Evolutionary conservation across 2,113 vertebrate species (phyloP).

Genomic region (Oxygymnocypris stewartii): DNA sequence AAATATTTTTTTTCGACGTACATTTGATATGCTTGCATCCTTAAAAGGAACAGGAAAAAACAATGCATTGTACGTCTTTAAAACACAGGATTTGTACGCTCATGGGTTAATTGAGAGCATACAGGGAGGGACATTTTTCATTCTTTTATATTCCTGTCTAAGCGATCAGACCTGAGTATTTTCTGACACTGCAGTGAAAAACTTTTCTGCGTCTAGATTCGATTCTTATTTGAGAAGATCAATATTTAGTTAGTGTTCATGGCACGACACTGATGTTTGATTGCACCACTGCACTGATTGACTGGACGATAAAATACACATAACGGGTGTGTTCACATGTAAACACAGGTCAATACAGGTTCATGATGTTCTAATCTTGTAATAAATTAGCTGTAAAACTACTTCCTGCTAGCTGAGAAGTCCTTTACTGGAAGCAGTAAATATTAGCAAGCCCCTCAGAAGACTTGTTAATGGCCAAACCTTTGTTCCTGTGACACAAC

Average conservation of each 20-base stretch:
- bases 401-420: not conserved
- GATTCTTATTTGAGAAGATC: not conserved
- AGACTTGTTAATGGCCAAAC: not conserved
- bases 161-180: no score
- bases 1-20: no score
- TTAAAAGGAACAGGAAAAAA: no score
- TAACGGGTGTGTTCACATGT: not conserved
- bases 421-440: constrained; percentile 30
- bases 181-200: no score
- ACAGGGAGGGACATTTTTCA: no score
- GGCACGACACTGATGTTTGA: not conserved
- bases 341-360: constrained; percentile 15
- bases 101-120: no score
- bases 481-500: not conserved
- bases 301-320: not conserved
- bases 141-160: no score
- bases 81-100: no score
- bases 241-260: not conserved
- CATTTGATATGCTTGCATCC: no score
- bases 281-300: not conserved
- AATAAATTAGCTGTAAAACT: constrained; percentile 14
- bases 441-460: constrained; percentile 9
- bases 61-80: no score
- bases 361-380: constrained; percentile 14
- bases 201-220: no score